A percentile compares a stretch with the other conserved stretches of the same genome.
These are phyloP conservation scores for Mormyrus iriodes DNA, from an alignment of 2,113 vertebrate species.

Conservation along the genomic window DNA sequence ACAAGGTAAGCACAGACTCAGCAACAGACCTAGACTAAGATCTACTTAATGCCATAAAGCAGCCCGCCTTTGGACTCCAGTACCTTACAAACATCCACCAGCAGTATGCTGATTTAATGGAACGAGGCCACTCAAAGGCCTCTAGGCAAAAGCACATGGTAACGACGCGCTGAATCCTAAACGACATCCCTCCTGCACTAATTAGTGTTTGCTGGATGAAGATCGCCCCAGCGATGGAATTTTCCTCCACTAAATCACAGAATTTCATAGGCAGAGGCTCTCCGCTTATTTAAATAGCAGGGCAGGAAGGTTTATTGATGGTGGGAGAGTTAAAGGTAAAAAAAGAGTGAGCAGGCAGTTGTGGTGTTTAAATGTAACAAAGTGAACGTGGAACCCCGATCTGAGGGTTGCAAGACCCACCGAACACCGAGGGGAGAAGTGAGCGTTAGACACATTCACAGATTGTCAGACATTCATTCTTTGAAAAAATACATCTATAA, in stretches of 20 bases:
- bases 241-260: not conserved
- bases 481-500: not conserved
- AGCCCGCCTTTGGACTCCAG: not conserved
- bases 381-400: not conserved
- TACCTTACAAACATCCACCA: not conserved
- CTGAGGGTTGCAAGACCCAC: not conserved
- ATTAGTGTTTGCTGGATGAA: not conserved
- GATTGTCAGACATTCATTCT: not conserved
- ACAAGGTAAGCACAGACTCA: not conserved
- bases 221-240: not conserved
- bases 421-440: not conserved
- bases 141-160: conserved; percentile 65
- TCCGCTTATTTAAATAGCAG: not conserved
- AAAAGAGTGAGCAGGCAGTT: not conserved
- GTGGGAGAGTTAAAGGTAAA: not conserved
- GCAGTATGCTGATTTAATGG: conserved; percentile 58
- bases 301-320: not conserved
- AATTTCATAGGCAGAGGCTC: not conserved
- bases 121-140: conserved; percentile 53
- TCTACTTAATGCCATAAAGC: not conserved
- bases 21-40: not conserved
- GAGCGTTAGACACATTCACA: not conserved
- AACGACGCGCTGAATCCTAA: conserved; percentile 61
- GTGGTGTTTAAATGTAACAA: not conserved
- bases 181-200: conserved; percentile 37